A percentile compares a stretch with the other conserved stretches of the same genome.
Conservation (phyloP, 2,113 vertebrate genomes). For the Chamaea fasciata region DNA sequence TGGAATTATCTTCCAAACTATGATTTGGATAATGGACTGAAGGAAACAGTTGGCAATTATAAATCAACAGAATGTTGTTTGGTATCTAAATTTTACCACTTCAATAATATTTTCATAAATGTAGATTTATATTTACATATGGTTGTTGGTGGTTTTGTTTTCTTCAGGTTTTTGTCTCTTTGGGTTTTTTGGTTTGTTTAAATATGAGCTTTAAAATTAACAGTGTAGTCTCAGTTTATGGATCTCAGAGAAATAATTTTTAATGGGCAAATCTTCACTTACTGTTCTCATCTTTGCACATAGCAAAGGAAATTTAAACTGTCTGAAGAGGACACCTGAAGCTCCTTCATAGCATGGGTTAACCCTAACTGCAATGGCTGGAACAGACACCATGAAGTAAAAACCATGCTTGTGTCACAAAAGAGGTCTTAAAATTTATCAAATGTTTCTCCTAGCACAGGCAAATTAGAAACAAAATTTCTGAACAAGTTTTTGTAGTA, state of each 20-base stretch:
- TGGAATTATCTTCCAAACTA: neutral
- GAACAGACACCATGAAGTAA: neutral
- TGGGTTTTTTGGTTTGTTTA: neutral
- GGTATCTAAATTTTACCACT: neutral
- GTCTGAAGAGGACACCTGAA: neutral
- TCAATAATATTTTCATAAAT: neutral
- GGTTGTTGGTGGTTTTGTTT: fast-evolving
- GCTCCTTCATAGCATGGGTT: neutral
- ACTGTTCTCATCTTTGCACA: neutral
- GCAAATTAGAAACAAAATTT: neutral
- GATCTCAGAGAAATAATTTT: neutral
- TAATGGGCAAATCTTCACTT: neutral
- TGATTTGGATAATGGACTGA: neutral
- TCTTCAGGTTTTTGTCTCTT: neutral
- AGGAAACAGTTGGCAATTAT: neutral
- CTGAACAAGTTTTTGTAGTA: neutral
- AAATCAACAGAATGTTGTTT: neutral
- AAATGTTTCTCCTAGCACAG: neutral
- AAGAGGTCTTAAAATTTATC: neutral
- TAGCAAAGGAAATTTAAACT: neutral
- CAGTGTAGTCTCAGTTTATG: neutral
- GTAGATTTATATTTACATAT: neutral
- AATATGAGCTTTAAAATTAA: neutral
- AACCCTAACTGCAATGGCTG: neutral
- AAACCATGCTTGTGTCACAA: neutral